phyloP scores from a whole-genome alignment of 1,140 invertebrate genomes.

The Neodiprion pinetum region DNA sequence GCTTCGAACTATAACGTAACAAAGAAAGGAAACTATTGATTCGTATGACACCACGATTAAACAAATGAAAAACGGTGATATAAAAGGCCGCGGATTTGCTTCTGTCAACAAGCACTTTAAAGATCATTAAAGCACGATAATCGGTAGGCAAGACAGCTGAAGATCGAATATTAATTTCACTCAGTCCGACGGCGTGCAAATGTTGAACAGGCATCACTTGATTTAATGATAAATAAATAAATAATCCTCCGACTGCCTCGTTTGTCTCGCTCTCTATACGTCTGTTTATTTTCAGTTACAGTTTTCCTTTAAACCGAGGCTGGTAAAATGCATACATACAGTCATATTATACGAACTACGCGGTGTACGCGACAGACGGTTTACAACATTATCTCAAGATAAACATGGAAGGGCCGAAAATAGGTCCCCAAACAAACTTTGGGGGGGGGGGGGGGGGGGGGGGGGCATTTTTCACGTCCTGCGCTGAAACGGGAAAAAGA shows the following conservation, averaged over 20 bases:
- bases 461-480: background rate
- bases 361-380: background rate
- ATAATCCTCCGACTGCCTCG: background rate
- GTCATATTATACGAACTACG: too few species aligned
- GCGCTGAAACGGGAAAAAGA: too few species aligned
- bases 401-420: conserved; percentile 7
- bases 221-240: background rate
- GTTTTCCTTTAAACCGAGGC: background rate
- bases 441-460: background rate
- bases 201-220: background rate
- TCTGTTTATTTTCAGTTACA: conserved; percentile 10
- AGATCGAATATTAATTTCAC: background rate
- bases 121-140: background rate
- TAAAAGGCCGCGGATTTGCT: too few species aligned
- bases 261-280: background rate
- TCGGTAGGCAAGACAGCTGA: background rate
- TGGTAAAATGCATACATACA: background rate
- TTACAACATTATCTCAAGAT: conserved; percentile 1
- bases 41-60: background rate
- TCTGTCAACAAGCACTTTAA: too few species aligned
- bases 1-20: too few species aligned
- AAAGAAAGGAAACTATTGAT: too few species aligned
- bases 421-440: background rate
- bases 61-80: background rate
- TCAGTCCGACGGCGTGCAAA: background rate